A percentile compares a stretch with the other conserved stretches of the same genome.
Evolutionary conservation across 1,140 invertebrate genomes (phyloP).

Genomic region (Ericerus pela): DNA sequence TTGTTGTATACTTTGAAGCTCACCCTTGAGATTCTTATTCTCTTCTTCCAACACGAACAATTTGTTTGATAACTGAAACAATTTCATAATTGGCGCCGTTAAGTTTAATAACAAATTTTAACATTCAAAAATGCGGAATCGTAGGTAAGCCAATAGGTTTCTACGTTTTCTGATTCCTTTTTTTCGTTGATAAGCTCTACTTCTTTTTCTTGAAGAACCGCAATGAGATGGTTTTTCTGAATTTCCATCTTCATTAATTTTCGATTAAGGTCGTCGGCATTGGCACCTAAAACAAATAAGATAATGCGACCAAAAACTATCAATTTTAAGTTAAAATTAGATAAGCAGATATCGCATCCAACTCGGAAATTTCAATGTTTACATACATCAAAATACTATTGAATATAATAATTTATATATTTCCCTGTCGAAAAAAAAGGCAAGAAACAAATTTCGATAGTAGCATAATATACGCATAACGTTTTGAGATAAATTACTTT

Average conservation of each 20-base stretch:
- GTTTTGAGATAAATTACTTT: too few species aligned
- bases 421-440: too few species aligned
- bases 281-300: neutral
- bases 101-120: neutral
- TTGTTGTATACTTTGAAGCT: constrained; percentile 27
- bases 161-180: constrained; percentile 32
- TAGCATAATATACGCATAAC: too few species aligned
- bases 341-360: too few species aligned
- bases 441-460: too few species aligned
- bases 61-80: constrained; percentile 28
- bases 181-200: constrained; percentile 23
- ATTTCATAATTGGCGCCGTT: too few species aligned
- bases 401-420: too few species aligned
- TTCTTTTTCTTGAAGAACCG: constrained; percentile 24
- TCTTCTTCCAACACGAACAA: constrained; percentile 36
- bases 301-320: neutral
- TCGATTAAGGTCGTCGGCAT: constrained; percentile 14
- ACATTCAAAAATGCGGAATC: neutral
- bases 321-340: neutral
- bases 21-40: constrained; percentile 32
- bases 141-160: neutral
- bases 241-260: constrained; percentile 23
- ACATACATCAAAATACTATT: too few species aligned
- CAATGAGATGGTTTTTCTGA: constrained; percentile 24
- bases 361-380: too few species aligned